Base-by-base conservation (phyloP, 2,888 invertebrate genomes). In the Scrobipalpa costella region DNA sequence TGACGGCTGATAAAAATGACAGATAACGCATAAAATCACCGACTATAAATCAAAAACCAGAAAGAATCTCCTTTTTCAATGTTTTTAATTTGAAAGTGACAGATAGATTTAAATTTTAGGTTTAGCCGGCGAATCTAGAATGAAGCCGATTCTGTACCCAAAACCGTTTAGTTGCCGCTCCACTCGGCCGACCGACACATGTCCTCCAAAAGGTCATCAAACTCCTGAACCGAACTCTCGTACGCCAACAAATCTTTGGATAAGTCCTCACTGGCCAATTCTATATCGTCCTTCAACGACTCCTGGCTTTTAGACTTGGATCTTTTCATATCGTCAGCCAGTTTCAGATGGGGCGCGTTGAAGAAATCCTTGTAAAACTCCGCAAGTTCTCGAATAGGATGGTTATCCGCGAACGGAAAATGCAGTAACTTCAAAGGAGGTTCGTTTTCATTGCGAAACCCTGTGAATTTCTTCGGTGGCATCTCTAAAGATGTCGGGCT, bases 291-390 rank as follows among this genome's bases (percentile, higher is more conserved):
- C 52, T 74, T 78, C 7, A 77, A 61, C 0, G 77, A 76, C 21
- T 84, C 84, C 0, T 77, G 72, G 60, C 76, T 79, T 58, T 76
- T 77, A 1, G 70, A 66, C 44, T 68, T 73, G 2, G 72, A 75
- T 64, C 36, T 61, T 19, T 67, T 73, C 44, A 75, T 57, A 34
- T 85, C 82, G 3, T 86, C 86, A 0, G 81, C 80, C 7, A 90
- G 68, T 59, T 89, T 89, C 65, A 90, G 76, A 73, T 88, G 83
- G 2, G 91, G 91, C 2, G 97, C 96, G 70, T 94, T 94, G 80
- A 96, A 95, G 83, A 96, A 96, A 69, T 96, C 96, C 57, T 95
- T 93, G 81, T 95, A 96, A 84, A 97, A 96, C 72, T 94, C 93
- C 0, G 96, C 95, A 68, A 97, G 88, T 80, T 97, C 96, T 64